Evolutionary conservation across 2,113 vertebrate genomes (phyloP).

Genomic region (Acanthochromis polyacanthus): DNA sequence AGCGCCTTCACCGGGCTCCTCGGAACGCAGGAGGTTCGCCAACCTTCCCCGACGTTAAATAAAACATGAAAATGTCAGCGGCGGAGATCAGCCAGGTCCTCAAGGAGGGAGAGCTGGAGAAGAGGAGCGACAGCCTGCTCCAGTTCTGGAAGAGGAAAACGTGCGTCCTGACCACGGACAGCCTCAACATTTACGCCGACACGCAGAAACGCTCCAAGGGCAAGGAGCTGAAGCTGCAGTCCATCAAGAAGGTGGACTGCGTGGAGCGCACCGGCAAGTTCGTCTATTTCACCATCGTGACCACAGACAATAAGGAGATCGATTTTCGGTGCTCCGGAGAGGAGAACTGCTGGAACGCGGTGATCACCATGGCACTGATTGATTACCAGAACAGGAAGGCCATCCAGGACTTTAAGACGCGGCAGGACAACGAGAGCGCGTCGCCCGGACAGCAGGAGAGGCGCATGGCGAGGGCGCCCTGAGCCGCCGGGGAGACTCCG

Average conservation of each 20-base stretch:
- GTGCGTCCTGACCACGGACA: constrained; percentile 93
- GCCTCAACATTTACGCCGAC: constrained; percentile 92
- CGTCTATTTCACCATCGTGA: constrained; percentile 98
- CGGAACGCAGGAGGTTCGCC: constrained; percentile 8
- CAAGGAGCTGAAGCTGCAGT: constrained; percentile 94
- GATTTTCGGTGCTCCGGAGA: constrained; percentile 94
- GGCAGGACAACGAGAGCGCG: constrained; percentile 87
- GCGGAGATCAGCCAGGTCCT: constrained; percentile 84
- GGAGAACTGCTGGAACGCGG: constrained; percentile 94
- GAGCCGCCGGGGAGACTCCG: constrained; percentile 54
- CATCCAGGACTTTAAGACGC: constrained; percentile 91
- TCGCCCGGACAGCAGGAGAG: constrained; percentile 84
- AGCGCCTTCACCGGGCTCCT: constrained; percentile 58
- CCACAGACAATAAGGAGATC: constrained; percentile 95
- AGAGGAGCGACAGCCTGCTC: constrained; percentile 94
- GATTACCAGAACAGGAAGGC: constrained; percentile 96
- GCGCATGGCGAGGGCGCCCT: constrained; percentile 86
- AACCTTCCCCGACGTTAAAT: constrained; percentile 13
- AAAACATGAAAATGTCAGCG: constrained; percentile 87
- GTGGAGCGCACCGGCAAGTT: constrained; percentile 97
- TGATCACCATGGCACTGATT: constrained; percentile 96
- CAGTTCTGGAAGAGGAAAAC: constrained; percentile 97
- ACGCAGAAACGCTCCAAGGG: constrained; percentile 87
- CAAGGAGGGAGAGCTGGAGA: constrained; percentile 96
- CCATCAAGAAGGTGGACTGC: constrained; percentile 95